These are phyloP conservation scores for Sphyrna mokarran DNA, from an alignment of 2,113 vertebrate genomes.

Conservation along the genomic window DNA sequence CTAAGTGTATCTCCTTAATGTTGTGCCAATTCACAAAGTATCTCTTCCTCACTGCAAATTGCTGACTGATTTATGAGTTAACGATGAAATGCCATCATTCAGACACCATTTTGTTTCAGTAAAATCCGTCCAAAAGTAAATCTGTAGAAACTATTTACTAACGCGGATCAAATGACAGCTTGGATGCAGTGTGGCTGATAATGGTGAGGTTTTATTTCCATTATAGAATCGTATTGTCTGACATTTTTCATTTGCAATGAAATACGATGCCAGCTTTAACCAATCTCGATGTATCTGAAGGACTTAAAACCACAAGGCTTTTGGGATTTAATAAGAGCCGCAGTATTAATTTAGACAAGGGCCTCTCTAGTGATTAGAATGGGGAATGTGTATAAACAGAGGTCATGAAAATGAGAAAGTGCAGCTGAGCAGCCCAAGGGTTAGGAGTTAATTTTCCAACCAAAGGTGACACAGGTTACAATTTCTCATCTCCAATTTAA, in stretches of 20 bases:
- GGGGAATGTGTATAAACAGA: background rate
- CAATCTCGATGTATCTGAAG: background rate
- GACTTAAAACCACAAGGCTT: background rate
- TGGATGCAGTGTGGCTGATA: background rate
- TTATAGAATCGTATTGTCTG: background rate
- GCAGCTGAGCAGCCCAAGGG: background rate
- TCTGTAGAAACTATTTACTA: background rate
- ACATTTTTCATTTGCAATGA: background rate
- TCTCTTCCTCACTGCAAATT: background rate
- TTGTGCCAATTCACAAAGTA: background rate
- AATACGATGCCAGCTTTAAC: background rate
- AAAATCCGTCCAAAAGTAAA: background rate
- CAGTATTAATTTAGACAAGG: background rate
- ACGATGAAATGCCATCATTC: background rate
- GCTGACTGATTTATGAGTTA: background rate
- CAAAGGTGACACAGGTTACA: background rate
- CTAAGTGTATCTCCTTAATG: background rate
- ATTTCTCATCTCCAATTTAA: background rate
- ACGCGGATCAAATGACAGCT: background rate
- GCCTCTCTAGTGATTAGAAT: background rate
- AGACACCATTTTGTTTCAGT: background rate
- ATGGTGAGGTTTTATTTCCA: background rate
- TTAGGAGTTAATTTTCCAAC: background rate
- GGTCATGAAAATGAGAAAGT: background rate
- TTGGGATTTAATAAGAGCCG: background rate